Conservation (phyloP, 2,113 vertebrate genomes). For the Callipepla squamata region DNA sequence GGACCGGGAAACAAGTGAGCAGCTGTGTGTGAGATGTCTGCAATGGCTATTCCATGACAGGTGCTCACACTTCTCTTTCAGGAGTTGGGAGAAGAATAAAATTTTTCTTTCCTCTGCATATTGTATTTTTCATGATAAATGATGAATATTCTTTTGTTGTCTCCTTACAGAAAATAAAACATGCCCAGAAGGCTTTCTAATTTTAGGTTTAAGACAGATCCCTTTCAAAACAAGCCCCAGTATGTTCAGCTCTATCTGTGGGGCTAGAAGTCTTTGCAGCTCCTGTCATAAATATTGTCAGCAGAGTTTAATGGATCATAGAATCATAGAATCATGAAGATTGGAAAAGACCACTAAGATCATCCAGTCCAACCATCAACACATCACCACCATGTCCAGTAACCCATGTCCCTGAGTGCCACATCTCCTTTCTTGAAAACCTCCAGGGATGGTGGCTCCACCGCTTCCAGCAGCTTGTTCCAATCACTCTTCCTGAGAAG, state of each 20-base stretch:
- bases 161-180: not conserved
- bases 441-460: too few species aligned
- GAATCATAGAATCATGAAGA: too few species aligned
- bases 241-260: not conserved
- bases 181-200: not conserved
- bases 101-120: not conserved
- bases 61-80: not conserved
- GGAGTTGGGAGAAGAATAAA: not conserved
- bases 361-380: too few species aligned
- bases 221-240: fast-evolving
- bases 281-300: not conserved
- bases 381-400: too few species aligned
- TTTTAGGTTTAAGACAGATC: not conserved
- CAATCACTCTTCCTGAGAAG: too few species aligned
- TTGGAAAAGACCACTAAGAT: too few species aligned
- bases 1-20: not conserved
- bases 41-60: not conserved
- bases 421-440: too few species aligned
- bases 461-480: too few species aligned
- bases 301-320: too few species aligned
- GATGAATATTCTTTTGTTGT: not conserved
- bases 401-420: too few species aligned
- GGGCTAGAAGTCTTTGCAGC: not conserved
- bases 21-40: not conserved
- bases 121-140: not conserved